Evolutionary conservation across 1,140 invertebrate species (phyloP), one percentile per base, ranked within the genome.

Genomic region (Temnothorax nylanderi): DNA sequence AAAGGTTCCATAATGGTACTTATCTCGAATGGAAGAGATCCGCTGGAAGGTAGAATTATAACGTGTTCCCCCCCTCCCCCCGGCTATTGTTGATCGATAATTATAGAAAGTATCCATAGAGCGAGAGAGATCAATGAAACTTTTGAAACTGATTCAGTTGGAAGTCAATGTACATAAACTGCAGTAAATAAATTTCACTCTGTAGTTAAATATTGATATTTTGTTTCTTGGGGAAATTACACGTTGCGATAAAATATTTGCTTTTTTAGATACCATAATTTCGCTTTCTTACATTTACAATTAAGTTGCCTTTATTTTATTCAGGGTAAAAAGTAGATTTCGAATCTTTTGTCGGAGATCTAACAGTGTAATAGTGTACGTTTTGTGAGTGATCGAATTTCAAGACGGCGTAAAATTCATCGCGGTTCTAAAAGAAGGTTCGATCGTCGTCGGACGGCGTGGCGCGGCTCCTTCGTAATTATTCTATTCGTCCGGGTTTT

Each of bases 381-480:
- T 65, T 67, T 7, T 3, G 18, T 26, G 16, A 37, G 7, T 8
- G 32, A n/a, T 26, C n/a, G 21, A 82, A 58, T 71, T 81, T 54
- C 26, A n/a, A 44, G 1, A 0, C 41, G 32, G 6, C 7, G 18
- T 37, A 69, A 58, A 74, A 58, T 76, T 60, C 11, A 60, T 76
- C n/a, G 34, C n/a, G n/a, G 2, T 69, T 87, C 54, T n/a, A 49
- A 41, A 44, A 21, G 21, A 26, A 32, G 37, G 44, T 8, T 47
- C 64, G 58, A 54, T 67, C 71, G 84, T 2, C 41, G 13, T 56
- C 26, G 49, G 18, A 56, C 49, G 34, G 37, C 32, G 34, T 34
- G 41, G 21, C n/a, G n/a, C 16, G 75, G 26, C 32, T 67, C 21
- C n/a, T 65, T 65, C 34, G 26, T 88, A 88, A 89, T 88, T 76